Conservation (phyloP, 2,113 vertebrate genomes). For the Lophius piscatorius region DNA sequence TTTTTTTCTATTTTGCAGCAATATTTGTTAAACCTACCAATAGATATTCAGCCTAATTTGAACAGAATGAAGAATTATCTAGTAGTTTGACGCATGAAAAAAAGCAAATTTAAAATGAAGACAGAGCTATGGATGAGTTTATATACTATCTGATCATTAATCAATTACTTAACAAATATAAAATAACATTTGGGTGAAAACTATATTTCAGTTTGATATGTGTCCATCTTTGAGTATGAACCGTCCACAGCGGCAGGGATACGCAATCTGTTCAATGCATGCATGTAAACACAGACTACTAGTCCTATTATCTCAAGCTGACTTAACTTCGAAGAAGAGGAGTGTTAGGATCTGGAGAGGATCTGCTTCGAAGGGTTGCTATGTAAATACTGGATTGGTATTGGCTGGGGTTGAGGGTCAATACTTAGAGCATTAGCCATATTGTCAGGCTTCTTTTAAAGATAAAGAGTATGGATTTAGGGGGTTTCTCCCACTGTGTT, state of each 20-base stretch:
- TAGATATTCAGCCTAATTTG: not conserved
- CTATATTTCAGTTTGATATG: no score
- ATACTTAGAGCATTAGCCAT: constrained; percentile 61
- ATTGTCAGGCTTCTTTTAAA: constrained; percentile 56
- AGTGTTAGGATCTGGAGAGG: constrained; percentile 5
- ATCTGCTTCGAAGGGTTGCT: constrained; percentile 17
- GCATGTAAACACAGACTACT: constrained; percentile 46
- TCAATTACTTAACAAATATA: no score
- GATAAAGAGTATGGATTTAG: constrained; percentile 47
- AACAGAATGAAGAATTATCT: not conserved
- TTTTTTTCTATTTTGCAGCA: not conserved
- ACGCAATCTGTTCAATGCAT: not conserved
- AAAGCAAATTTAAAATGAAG: not conserved
- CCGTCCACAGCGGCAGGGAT: no score
- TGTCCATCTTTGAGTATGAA: no score
- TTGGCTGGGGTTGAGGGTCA: constrained; percentile 42
- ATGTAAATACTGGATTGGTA: constrained; percentile 33
- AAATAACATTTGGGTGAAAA: no score
- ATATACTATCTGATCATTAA: no score
- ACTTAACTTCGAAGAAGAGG: constrained; percentile 32
- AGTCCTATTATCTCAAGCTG: constrained; percentile 61
- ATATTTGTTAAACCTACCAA: not conserved
- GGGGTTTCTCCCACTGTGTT: constrained; percentile 42
- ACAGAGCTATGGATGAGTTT: no score
- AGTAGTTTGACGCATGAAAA: not conserved